Base-by-base conservation (phyloP, 2,113 vertebrate species). In the Bostrychus sinensis region DNA sequence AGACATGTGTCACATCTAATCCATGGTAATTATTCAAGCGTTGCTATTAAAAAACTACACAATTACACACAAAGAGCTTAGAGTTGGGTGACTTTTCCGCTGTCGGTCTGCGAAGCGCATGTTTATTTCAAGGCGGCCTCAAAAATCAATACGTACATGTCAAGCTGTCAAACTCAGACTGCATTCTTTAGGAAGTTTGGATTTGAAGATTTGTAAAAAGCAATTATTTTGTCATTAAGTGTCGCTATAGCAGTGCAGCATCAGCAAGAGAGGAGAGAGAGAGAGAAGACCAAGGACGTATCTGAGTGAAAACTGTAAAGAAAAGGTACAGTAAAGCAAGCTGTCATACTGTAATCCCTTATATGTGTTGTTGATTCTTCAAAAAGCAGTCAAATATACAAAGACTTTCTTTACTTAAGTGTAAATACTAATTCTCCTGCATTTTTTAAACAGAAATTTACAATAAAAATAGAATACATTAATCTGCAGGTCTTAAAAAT, bases 141-240 rank as follows among this genome's bases (percentile, higher is more conserved):
- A 28, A n/a, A 51, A 51, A 51, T 51, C 48, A 17, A 51, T 51
- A 51, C 48, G n/a, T 16, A 26, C 26, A 51, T 28, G 48, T 51
- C 25, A 30, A 7, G 25, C 25, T 51, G 48, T 51, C 48, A 22
- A 20, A 30, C 23, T 51, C 13, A 51, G n/a, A 14, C 9, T 12
- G 11, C 43, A 9, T 46, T 23, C 20, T 22, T 9, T 12, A 46
- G 4, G 20, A 50, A 12, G 20, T 46, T 46, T 46, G 43, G 46
- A 26, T 13, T 7, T 28, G 16, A 14, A 26, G 4, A 28, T 51
- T 14, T 10, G 14, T 16, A 14, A 51, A 51, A n/a, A 25, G 12
- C 11, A 39, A 51, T 28, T 30, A 51, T 51, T 51, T 51, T 51
- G 23, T 28, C 26, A 51, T 51, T 51, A 30, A n/a, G 26, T 28